These are phyloP conservation scores for Phengaris alcon DNA, from an alignment of 2,888 invertebrate species.

Conservation along the genomic window DNA sequence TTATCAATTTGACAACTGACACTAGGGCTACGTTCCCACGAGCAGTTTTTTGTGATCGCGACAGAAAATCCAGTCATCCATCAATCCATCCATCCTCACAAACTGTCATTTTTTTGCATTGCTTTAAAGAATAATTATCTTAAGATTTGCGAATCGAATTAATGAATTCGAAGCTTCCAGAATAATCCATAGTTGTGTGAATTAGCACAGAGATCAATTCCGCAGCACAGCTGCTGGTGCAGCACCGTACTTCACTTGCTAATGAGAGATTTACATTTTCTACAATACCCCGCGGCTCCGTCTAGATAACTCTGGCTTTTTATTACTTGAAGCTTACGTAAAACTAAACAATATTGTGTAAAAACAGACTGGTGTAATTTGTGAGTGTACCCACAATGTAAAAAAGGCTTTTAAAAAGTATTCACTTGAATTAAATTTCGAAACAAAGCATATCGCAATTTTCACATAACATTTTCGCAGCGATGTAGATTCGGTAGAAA, in stretches of 20 bases:
- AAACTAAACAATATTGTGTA: background rate
- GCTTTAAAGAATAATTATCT: background rate
- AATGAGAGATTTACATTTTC: conserved; percentile 15
- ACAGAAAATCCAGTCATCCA: too few relatives aligned
- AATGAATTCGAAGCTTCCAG: background rate
- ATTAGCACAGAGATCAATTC: conserved; percentile 11
- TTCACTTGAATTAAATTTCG: too few relatives aligned
- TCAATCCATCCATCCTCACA: too few relatives aligned
- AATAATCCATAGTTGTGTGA: conserved; percentile 13
- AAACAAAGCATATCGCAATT: background rate
- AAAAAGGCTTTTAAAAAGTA: too few relatives aligned
- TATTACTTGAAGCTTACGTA: background rate
- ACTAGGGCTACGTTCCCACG: too few relatives aligned
- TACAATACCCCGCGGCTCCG: background rate
- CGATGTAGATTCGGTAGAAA: background rate
- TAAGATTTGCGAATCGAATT: background rate
- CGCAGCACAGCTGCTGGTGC: conserved; percentile 1
- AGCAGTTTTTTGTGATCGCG: too few relatives aligned
- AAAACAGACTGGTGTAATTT: too few relatives aligned
- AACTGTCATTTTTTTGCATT: background rate
- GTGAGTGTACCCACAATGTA: too few relatives aligned
- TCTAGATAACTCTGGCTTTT: background rate
- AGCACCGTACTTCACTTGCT: background rate
- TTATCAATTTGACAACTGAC: too few relatives aligned
- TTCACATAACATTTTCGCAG: background rate